Conservation (phyloP, 2,113 vertebrate species). For the Ibidorhyncha struthersii region DNA sequence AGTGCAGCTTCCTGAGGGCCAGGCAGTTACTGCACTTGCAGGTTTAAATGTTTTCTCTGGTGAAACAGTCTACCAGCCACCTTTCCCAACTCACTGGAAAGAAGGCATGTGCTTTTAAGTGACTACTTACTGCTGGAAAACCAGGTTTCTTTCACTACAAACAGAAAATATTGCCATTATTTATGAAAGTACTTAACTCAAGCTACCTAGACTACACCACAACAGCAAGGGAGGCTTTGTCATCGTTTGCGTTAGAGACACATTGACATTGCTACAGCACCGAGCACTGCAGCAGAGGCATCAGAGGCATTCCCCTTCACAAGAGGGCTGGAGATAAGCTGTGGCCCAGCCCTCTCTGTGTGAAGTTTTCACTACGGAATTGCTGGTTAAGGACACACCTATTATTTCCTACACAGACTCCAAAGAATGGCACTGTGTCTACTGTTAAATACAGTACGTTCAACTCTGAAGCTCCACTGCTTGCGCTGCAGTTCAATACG, state of each 20-base stretch:
- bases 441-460: accelerated
- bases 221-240: not conserved
- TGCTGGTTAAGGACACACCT: not conserved
- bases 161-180: not conserved
- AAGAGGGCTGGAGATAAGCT: not conserved
- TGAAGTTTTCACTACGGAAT: accelerated
- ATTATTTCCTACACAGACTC: not conserved
- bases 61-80: not conserved
- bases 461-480: not conserved
- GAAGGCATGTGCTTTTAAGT: accelerated
- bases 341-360: not conserved
- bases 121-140: not conserved
- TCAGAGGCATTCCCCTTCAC: accelerated
- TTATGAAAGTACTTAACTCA: too few relatives aligned
- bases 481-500: accelerated
- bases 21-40: not conserved
- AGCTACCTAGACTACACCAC: not conserved
- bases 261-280: not conserved
- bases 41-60: not conserved
- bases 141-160: not conserved
- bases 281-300: not conserved
- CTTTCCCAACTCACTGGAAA: not conserved
- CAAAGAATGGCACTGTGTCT: accelerated
- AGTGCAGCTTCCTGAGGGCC: too few relatives aligned
- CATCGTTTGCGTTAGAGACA: accelerated